phyloP scores from a whole-genome alignment of 1,140 invertebrate species.

The Drosophila punjabiensis region DNA sequence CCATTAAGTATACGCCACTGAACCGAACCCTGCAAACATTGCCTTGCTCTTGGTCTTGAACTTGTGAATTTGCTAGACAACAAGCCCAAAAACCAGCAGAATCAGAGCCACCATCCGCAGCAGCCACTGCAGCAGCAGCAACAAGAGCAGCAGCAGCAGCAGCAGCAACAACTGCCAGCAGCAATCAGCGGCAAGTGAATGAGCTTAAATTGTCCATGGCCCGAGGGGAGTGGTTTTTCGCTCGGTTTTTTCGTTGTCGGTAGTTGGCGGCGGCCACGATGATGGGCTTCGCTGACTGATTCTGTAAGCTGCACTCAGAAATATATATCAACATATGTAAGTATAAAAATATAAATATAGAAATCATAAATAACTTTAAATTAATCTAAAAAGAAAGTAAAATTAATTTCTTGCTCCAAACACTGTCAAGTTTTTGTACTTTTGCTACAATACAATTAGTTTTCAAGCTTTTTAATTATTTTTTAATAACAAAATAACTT shows the following conservation, averaged over 20 bases:
- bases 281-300: conserved; percentile 55
- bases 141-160: conserved; percentile 30
- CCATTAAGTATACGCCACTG: conserved; percentile 4
- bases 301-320: conserved; percentile 8
- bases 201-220: conserved; percentile 78
- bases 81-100: conserved; percentile 50
- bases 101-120: conserved; percentile 32
- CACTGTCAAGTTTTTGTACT: neutral
- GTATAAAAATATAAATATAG: neutral
- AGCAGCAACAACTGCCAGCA: conserved; percentile 69
- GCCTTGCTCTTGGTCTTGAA: conserved; percentile 78
- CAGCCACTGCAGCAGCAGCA: conserved; percentile 28
- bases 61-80: conserved; percentile 81
- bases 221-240: conserved; percentile 33
- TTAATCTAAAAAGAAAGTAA: neutral
- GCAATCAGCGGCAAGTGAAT: conserved; percentile 82
- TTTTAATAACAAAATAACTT: too few species aligned
- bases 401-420: too few species aligned
- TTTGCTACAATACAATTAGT: rapidly evolving
- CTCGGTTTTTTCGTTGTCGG: conserved; percentile 27
- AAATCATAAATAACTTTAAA: neutral
- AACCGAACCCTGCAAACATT: conserved; percentile 57
- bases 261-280: conserved; percentile 53
- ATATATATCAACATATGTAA: neutral
- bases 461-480: neutral